Percentiles rank a stretch among this genome's conserved stretches.
Conservation (phyloP, 2,797 vertebrate genomes). For the Protonibea diacanthus region DNA sequence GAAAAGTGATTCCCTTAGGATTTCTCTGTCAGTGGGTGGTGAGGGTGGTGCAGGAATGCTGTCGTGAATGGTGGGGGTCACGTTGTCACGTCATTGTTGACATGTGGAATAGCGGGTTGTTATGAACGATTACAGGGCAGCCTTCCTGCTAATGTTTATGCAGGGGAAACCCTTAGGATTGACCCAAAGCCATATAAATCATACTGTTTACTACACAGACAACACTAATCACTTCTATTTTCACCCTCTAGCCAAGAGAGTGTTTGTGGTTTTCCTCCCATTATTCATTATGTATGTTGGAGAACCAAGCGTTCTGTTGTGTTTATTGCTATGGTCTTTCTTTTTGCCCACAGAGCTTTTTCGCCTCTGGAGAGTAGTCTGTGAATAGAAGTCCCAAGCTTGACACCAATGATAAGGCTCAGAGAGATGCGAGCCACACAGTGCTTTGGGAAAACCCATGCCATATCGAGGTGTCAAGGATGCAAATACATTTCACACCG, state of each 20-base stretch:
- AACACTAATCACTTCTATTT: slow-evolving; percentile 53
- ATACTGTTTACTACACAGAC: slow-evolving; percentile 44
- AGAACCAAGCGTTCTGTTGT: slow-evolving; percentile 54
- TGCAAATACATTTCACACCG: slow-evolving; percentile 78
- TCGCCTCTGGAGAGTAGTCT: slow-evolving; percentile 68
- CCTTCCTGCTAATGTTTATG: slow-evolving; percentile 17
- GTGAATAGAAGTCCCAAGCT: slow-evolving; percentile 78
- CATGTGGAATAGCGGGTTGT: slow-evolving; percentile 13
- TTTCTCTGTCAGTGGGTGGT: slow-evolving; percentile 15
- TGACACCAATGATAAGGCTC: slow-evolving; percentile 74
- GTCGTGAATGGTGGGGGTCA: slow-evolving; percentile 19
- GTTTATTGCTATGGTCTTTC: slow-evolving; percentile 68
- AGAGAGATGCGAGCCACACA: slow-evolving; percentile 56
- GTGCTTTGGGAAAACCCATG: slow-evolving; percentile 62
- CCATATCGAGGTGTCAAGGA: slow-evolving; percentile 78
- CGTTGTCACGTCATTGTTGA: slow-evolving; percentile 40
- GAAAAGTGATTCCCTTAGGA: slow-evolving; percentile 30
- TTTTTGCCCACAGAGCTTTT: slow-evolving; percentile 57
- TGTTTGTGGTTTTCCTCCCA: slow-evolving; percentile 41
- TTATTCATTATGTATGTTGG: slow-evolving; percentile 46
- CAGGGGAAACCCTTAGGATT: slow-evolving; percentile 16
- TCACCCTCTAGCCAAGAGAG: slow-evolving; percentile 21
- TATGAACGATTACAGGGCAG: slow-evolving; percentile 36
- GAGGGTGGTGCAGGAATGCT: slow-evolving; percentile 31
- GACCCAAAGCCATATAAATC: slow-evolving; percentile 43